Evolutionary conservation across 2,888 invertebrate species (phyloP).

Genomic region (Drosophila stalkeri): DNA sequence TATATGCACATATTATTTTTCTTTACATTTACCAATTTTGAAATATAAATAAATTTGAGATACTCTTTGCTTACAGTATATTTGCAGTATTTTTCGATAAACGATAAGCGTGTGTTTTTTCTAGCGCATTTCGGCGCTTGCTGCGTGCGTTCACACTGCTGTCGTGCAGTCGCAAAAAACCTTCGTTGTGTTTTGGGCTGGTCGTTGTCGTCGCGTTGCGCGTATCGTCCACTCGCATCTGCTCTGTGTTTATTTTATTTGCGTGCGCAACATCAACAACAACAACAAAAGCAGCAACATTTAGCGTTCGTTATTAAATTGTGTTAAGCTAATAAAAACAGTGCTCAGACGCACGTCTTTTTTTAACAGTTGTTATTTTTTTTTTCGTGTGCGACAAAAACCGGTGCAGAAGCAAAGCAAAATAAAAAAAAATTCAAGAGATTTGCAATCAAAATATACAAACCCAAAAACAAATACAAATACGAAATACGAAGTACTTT

Average conservation of each 20-base stretch:
- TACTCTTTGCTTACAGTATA: neutral
- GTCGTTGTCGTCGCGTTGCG: slow-evolving; percentile 52
- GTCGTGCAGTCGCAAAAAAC: slow-evolving; percentile 32
- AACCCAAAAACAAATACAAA: slow-evolving; percentile 5
- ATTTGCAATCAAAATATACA: slow-evolving; percentile 36
- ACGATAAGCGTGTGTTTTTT: neutral
- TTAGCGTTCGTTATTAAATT: slow-evolving; percentile 39
- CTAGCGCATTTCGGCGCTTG: slow-evolving; percentile 4
- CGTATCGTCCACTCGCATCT: slow-evolving; percentile 35
- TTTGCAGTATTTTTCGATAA: slow-evolving; percentile 2
- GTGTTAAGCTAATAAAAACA: slow-evolving; percentile 38
- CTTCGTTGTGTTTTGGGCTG: slow-evolving; percentile 58
- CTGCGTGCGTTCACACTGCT: slow-evolving; percentile 34
- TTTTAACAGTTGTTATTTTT: slow-evolving; percentile 37
- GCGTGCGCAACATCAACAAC: slow-evolving; percentile 25
- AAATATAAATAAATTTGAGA: neutral
- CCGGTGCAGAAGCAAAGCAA: slow-evolving; percentile 14
- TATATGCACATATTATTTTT: neutral
- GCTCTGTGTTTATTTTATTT: slow-evolving; percentile 37
- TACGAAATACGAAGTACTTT: slow-evolving; percentile 25
- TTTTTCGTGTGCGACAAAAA: slow-evolving; percentile 21
- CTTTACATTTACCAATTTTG: neutral
- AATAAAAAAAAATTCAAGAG: slow-evolving; percentile 2
- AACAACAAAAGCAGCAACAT: slow-evolving; percentile 13
- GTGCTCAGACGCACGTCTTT: slow-evolving; percentile 31